These are phyloP conservation scores for Probosciger aterrimus DNA, from an alignment of 2,113 vertebrate genomes.

Conservation along the genomic window DNA sequence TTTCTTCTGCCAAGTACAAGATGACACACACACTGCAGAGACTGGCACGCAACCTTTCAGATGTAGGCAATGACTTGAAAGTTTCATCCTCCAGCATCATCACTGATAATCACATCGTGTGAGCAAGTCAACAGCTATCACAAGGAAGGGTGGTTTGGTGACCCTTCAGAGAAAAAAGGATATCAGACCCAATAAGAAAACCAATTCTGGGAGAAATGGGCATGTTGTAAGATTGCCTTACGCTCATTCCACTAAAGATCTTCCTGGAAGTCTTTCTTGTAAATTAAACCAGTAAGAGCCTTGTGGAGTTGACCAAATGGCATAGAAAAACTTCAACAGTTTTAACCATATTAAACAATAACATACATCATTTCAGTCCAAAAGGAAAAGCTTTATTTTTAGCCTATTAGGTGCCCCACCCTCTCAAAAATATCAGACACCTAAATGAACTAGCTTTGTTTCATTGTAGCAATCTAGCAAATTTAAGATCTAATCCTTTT, in stretches of 20 bases:
- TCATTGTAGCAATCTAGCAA: neutral
- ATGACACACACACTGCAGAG: neutral
- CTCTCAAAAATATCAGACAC: neutral
- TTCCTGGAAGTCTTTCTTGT: neutral
- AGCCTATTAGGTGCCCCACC: neutral
- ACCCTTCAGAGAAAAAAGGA: neutral
- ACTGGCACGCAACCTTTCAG: neutral
- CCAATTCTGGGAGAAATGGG: neutral
- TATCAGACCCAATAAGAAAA: neutral
- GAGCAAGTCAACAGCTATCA: fast-evolving
- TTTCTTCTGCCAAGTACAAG: neutral
- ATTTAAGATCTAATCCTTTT: neutral
- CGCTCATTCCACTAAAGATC: fast-evolving
- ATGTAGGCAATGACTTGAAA: fast-evolving
- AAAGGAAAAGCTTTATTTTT: neutral
- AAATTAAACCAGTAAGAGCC: neutral
- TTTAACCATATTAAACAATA: neutral
- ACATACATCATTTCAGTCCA: neutral
- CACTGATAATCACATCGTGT: neutral
- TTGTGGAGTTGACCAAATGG: neutral
- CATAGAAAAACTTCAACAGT: neutral
- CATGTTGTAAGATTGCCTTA: fast-evolving
- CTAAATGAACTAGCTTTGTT: neutral
- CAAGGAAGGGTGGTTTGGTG: neutral
- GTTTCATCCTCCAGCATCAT: neutral